Evolutionary conservation across 2,888 invertebrate species (phyloP).

Genomic region (Drosophila subquinaria): DNA sequence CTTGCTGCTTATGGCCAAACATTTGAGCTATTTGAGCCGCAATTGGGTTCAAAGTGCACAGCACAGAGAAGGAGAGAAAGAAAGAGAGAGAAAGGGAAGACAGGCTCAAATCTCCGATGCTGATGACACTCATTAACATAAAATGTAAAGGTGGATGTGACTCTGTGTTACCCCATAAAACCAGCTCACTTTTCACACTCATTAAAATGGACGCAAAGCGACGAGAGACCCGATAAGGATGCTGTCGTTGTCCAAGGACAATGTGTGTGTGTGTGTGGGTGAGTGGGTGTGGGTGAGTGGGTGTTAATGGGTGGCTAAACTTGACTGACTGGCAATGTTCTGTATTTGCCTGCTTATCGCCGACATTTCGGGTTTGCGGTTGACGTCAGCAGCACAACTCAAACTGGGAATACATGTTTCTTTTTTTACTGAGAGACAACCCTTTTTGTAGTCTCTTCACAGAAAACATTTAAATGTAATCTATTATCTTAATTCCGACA

Average conservation of each 20-base stretch:
- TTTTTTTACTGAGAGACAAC: constrained; percentile 32
- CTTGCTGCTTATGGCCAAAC: constrained; percentile 27
- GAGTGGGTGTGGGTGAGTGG: constrained; percentile 1
- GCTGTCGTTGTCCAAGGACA: constrained; percentile 52
- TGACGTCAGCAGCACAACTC: constrained; percentile 61
- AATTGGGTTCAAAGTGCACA: constrained; percentile 55
- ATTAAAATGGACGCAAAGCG: constrained; percentile 66
- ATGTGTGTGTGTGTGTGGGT: constrained; percentile 8
- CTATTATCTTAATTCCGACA: constrained; percentile 81
- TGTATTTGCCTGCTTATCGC: constrained; percentile 40
- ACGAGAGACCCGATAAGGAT: constrained; percentile 50
- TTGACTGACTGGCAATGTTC: constrained; percentile 16
- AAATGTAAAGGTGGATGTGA: constrained; percentile 65
- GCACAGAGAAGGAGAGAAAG: constrained; percentile 6
- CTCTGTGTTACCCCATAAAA: constrained; percentile 61
- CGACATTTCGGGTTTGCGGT: constrained; percentile 22
- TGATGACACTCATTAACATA: constrained; percentile 79
- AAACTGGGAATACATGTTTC: constrained; percentile 30
- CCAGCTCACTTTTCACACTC: constrained; percentile 79
- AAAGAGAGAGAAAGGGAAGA: constrained; percentile 13
- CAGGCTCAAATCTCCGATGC: constrained; percentile 59
- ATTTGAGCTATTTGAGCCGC: constrained; percentile 40
- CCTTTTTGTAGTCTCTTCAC: constrained; percentile 56
- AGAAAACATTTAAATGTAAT: constrained; percentile 78
- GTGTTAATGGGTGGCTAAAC: constrained; percentile 37